These are phyloP conservation scores for Falco biarmicus DNA, from an alignment of 2,797 vertebrate genomes.

Conservation along the genomic window DNA sequence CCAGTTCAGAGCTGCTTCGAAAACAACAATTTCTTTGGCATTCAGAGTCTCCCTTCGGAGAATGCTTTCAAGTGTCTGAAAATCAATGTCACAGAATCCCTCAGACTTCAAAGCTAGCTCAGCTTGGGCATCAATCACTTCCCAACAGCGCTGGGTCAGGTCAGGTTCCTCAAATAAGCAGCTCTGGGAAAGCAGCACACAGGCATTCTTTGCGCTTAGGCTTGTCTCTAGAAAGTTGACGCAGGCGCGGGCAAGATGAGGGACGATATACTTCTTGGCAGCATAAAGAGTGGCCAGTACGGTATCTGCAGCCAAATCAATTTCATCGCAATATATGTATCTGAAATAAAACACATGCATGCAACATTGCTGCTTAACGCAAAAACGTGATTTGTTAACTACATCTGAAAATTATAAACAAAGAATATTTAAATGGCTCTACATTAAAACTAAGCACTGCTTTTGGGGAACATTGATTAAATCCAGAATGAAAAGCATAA, in stretches of 20 bases:
- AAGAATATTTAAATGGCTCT: not conserved
- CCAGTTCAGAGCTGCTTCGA: conserved; percentile 94
- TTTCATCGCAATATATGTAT: conserved; percentile 98
- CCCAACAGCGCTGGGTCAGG: conserved; percentile 98
- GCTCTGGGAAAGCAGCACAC: conserved; percentile 96
- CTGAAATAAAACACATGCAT: conserved; percentile 78
- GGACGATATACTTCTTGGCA: conserved; percentile 98
- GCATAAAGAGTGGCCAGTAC: conserved; percentile 96
- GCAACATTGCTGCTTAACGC: not conserved
- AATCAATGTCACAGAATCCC: conserved; percentile 97
- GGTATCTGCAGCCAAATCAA: conserved; percentile 95
- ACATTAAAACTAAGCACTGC: not conserved
- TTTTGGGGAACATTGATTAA: not conserved
- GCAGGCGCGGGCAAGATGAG: conserved; percentile 95
- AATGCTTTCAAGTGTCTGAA: conserved; percentile 96
- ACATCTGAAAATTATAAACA: not conserved
- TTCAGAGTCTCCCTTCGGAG: conserved; percentile 95
- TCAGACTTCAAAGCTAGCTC: conserved; percentile 95
- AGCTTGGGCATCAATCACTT: conserved; percentile 97
- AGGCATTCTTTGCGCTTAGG: conserved; percentile 96
- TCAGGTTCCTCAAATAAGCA: conserved; percentile 98
- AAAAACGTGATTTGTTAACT: not conserved
- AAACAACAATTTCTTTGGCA: conserved; percentile 97
- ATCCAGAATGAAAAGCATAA: not conserved
- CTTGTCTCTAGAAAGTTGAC: conserved; percentile 98